Evolutionary conservation across 2,888 invertebrate species (phyloP), one percentile per base, ranked within the genome.

Genomic region (Cephus rjabovi): DNA sequence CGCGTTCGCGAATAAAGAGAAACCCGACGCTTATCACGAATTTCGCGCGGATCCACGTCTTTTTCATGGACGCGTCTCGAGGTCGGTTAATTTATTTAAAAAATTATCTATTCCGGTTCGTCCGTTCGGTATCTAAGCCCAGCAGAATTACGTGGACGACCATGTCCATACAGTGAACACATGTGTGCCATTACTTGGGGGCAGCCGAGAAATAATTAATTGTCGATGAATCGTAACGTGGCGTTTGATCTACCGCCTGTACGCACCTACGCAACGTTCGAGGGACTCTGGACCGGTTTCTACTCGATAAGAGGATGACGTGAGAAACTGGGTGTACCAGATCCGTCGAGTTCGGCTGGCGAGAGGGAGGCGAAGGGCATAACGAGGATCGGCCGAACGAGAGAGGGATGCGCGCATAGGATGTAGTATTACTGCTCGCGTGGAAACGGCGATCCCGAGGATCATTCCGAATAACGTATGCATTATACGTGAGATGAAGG

Each of bases 291-390:
- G 85, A 85, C 84, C 85, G 85, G 85, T 85, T 84, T 75, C 79
- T 77, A 78, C 82, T 83, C 85, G 86, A 87, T 86, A 86, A 87
- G 86, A 86, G 82, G 83, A 84, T 86, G 86, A 87, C 86, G 86
- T 84, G 87, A 87, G 87, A 87, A 87, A 85, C 83, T 85, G 83
- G 84, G 83, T 37, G 37, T 37, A 86, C 83, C 83, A 81, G 84
- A 84, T 85, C 83, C 79, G 56, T 56, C 1, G 76, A 80, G 69
- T 81, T 71, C 74, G 34, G 23, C 71, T n/a, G 23, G 75, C n/a
- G 71, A 71, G 77, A 75, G 71, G 73, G 69, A 75, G 35, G 31
- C 68, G 56, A 75, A 34, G 40, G 30, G 70, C 68, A 34, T 12
- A 11, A 15, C 12, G 71, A 23, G 33, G 12, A 23, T 12, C 71